Percentiles rank a stretch among this genome's conserved stretches.
These are phyloP conservation scores for Daphoenositta chrysoptera DNA, from an alignment of 2,113 vertebrate genomes.

Conservation along the genomic window DNA sequence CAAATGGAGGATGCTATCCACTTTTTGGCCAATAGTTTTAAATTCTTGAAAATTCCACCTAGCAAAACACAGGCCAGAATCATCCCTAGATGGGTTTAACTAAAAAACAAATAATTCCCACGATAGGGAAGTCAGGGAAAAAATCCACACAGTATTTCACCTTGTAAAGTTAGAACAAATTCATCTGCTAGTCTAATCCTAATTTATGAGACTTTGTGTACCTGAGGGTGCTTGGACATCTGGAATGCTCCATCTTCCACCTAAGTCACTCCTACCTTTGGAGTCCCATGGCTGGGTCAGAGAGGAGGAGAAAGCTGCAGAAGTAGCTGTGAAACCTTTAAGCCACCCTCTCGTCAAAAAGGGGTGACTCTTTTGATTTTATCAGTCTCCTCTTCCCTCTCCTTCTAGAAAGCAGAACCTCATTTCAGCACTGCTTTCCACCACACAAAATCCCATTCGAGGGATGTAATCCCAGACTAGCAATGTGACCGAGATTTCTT, in stretches of 20 bases:
- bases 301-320: not conserved
- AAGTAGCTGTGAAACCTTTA: not conserved
- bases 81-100: not conserved
- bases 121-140: not conserved
- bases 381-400: not conserved
- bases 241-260: not conserved
- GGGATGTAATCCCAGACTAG: not conserved
- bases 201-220: not conserved
- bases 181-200: not conserved
- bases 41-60: not conserved
- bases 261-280: not conserved
- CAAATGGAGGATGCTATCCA: not conserved
- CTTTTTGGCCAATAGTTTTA: not conserved
- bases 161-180: not conserved
- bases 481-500: not conserved
- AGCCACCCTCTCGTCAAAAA: not conserved
- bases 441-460: not conserved
- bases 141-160: not conserved
- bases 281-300: not conserved
- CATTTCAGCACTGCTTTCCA: not conserved
- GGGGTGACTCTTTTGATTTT: not conserved
- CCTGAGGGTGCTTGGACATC: not conserved
- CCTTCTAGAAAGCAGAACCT: not conserved
- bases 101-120: not conserved
- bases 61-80: not conserved